phyloP scores from a whole-genome alignment of 2,797 vertebrate species.

The Distichodus sexfasciatus region DNA sequence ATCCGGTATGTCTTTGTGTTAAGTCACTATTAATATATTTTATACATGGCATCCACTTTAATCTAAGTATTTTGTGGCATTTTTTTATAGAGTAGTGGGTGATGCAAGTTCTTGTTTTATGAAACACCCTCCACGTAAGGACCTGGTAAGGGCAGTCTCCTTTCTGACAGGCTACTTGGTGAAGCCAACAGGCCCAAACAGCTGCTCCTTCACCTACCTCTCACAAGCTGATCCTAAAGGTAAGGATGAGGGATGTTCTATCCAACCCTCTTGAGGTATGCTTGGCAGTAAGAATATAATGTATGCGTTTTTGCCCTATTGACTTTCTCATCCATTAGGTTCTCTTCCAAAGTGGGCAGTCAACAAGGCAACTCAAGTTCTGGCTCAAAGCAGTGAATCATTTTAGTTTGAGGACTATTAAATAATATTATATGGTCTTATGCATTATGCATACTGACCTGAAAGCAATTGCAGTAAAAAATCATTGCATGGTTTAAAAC shows the following conservation, averaged over 20 bases:
- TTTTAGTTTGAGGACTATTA: constrained; percentile 5
- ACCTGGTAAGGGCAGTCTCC: constrained; percentile 78
- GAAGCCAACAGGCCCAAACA: constrained; percentile 70
- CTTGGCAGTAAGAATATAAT: neutral
- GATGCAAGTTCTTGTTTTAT: constrained; percentile 19
- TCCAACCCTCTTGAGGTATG: neutral
- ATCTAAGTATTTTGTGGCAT: neutral
- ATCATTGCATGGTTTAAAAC: neutral
- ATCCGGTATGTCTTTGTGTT: constrained; percentile 60
- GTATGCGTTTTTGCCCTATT: neutral
- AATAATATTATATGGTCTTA: too few relatives aligned
- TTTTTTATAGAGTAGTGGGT: neutral
- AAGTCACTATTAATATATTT: neutral
- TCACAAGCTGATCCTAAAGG: constrained; percentile 85
- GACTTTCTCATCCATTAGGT: constrained; percentile 57
- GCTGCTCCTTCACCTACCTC: constrained; percentile 79
- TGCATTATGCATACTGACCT: too few relatives aligned
- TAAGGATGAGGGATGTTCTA: constrained; percentile 35
- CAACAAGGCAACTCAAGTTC: constrained; percentile 75
- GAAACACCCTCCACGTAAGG: constrained; percentile 69
- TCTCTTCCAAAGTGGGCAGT: constrained; percentile 82
- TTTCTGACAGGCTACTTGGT: constrained; percentile 78
- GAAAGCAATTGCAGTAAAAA: too few relatives aligned
- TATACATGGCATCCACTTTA: neutral
- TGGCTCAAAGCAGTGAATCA: constrained; percentile 75